phyloP scores from a whole-genome alignment of 2,888 invertebrate genomes.

The Mamestra brassicae region DNA sequence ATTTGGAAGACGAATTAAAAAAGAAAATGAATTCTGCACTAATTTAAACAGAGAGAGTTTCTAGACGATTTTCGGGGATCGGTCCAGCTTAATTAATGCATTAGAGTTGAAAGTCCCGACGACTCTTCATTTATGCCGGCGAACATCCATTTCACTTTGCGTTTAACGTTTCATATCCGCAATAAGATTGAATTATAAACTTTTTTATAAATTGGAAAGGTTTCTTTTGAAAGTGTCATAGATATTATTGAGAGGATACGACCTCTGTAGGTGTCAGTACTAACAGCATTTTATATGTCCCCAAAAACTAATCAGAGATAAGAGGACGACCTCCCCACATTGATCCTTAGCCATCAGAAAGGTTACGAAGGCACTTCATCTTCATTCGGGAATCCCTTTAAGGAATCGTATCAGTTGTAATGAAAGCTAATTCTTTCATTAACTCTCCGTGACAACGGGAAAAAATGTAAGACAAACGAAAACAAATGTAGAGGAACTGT shows the following conservation, averaged over 20 bases:
- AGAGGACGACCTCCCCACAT: slow-evolving; percentile 79
- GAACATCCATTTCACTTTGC: slow-evolving; percentile 62
- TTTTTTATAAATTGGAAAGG: slow-evolving; percentile 20
- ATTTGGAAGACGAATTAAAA: slow-evolving; percentile 90
- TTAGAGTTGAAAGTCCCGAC: slow-evolving; percentile 79
- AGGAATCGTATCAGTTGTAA: slow-evolving; percentile 90
- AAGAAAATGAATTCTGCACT: slow-evolving; percentile 89
- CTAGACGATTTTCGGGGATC: slow-evolving; percentile 86
- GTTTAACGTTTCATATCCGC: slow-evolving; percentile 59
- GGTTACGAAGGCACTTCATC: slow-evolving; percentile 87
- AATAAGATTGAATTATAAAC: slow-evolving; percentile 47
- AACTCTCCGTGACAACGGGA: slow-evolving; percentile 89
- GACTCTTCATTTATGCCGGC: slow-evolving; percentile 65
- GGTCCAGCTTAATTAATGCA: slow-evolving; percentile 87
- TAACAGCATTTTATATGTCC: slow-evolving; percentile 78
- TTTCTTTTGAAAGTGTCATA: slow-evolving; percentile 6
- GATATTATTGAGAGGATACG: slow-evolving; percentile 23
- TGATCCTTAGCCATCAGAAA: slow-evolving; percentile 84
- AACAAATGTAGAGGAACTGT: slow-evolving; percentile 77
- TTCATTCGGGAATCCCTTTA: slow-evolving; percentile 90
- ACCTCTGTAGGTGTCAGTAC: slow-evolving; percentile 57
- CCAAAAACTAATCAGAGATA: slow-evolving; percentile 87
- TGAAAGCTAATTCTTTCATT: slow-evolving; percentile 91
- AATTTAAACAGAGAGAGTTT: slow-evolving; percentile 87
- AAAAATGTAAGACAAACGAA: slow-evolving; percentile 85